phyloP scores from a whole-genome alignment of 2,113 vertebrate genomes.

The Etia nguti region DNA sequence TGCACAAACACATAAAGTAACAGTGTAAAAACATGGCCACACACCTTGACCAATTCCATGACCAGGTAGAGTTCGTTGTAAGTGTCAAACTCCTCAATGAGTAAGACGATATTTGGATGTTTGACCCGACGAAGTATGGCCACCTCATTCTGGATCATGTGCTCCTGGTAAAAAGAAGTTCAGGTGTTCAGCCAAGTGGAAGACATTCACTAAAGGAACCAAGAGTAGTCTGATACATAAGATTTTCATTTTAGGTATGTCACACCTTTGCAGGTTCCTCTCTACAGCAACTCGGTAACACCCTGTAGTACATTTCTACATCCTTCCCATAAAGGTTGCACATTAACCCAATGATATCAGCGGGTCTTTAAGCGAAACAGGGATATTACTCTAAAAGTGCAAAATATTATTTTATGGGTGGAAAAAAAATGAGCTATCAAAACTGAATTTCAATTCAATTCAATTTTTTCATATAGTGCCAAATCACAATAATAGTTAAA shows the following conservation, averaged over 20 bases:
- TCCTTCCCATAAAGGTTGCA: background rate
- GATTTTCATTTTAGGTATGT: background rate
- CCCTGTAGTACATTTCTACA: background rate
- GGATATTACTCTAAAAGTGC: background rate
- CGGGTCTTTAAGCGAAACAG: background rate
- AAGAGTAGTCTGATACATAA: background rate
- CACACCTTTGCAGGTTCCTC: background rate
- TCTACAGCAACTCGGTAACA: background rate
- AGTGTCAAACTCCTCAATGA: constrained; percentile 98
- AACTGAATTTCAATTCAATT: background rate
- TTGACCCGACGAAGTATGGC: constrained; percentile 95
- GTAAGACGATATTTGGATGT: constrained; percentile 95
- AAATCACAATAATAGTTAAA: background rate
- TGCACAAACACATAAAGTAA: background rate
- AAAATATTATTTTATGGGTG: background rate
- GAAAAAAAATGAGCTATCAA: background rate
- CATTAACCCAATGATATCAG: background rate
- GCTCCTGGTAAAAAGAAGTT: constrained; percentile 78
- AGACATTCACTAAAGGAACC: background rate
- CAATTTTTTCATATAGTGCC: background rate
- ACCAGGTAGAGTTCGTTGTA: constrained; percentile 94
- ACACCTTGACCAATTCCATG: constrained; percentile 98
- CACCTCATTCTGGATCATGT: constrained; percentile 99
- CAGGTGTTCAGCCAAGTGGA: background rate
- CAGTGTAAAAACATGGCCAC: background rate